These are phyloP conservation scores for Psilopogon haemacephalus DNA, from an alignment of 2,113 vertebrate genomes.

Conservation along the genomic window DNA sequence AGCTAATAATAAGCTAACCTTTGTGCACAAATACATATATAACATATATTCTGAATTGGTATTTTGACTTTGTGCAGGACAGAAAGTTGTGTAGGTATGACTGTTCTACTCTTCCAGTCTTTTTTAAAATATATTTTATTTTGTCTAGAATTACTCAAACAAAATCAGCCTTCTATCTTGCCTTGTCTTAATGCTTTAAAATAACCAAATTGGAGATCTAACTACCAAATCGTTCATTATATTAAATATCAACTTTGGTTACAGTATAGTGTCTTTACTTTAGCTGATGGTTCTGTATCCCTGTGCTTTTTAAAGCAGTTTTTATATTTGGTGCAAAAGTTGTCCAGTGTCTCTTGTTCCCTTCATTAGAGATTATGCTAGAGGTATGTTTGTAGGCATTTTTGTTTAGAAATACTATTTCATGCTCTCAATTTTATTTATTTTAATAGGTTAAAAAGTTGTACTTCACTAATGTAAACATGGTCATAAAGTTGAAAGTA, in stretches of 20 bases:
- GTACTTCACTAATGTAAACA: constrained; percentile 95
- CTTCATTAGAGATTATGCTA: constrained; percentile 89
- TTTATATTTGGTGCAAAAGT: constrained; percentile 89
- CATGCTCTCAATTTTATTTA: constrained; percentile 95
- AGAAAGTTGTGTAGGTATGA: constrained; percentile 91
- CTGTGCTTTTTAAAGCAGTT: constrained; percentile 92
- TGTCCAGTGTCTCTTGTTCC: constrained; percentile 95
- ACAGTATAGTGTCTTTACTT: constrained; percentile 97
- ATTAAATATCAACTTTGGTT: constrained; percentile 94
- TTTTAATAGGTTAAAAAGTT: constrained; percentile 93
- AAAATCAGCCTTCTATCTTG: constrained; percentile 97
- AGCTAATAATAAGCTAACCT: constrained; percentile 85
- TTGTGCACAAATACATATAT: constrained; percentile 79
- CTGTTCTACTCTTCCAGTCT: constrained; percentile 84
- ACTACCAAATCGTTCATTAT: constrained; percentile 94
- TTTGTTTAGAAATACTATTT: constrained; percentile 92
- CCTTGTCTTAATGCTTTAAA: constrained; percentile 99
- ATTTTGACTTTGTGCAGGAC: constrained; percentile 92
- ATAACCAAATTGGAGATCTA: constrained; percentile 98
- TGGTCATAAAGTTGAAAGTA: constrained; percentile 98
- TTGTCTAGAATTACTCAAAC: constrained; percentile 91
- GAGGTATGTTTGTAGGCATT: constrained; percentile 94
- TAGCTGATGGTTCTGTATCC: constrained; percentile 96
- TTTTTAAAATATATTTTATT: constrained; percentile 80
- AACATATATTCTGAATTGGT: constrained; percentile 84